phyloP scores from a whole-genome alignment of 2,797 vertebrate species.

The Brotula barbata region DNA sequence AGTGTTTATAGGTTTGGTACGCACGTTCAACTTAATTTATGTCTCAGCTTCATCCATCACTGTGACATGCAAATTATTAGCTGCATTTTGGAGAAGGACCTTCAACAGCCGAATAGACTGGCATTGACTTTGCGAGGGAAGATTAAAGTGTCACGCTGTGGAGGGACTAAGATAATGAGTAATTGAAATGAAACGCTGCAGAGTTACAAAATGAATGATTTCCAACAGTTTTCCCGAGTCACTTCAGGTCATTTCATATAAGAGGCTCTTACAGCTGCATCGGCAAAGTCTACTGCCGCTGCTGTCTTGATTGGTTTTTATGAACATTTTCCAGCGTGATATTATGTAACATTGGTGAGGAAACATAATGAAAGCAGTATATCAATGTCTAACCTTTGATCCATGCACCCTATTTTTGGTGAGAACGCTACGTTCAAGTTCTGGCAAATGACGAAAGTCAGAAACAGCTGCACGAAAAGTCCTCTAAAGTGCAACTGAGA shows the following conservation, averaged over 20 bases:
- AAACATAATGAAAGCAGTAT: too few species aligned
- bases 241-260: not conserved
- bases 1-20: too few species aligned
- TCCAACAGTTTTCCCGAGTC: conserved; percentile 2
- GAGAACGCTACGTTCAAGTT: too few species aligned
- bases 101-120: conserved; percentile 6
- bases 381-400: too few species aligned
- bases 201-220: not conserved
- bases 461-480: too few species aligned
- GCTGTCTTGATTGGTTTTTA: too few species aligned
- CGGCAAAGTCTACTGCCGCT: not conserved
- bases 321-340: too few species aligned
- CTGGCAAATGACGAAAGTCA: too few species aligned
- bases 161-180: conserved; percentile 9
- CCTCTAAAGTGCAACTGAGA: not conserved
- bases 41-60: too few species aligned
- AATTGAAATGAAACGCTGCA: not conserved
- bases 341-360: too few species aligned
- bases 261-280: not conserved
- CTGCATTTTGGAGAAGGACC: not conserved
- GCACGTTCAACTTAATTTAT: too few species aligned
- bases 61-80: not conserved
- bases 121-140: conserved; percentile 8
- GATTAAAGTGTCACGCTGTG: conserved; percentile 17
- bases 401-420: too few species aligned